A percentile compares a stretch with the other conserved stretches of the same genome.
phyloP scores from a whole-genome alignment of 2,888 invertebrate species.

The Pyrocoelia pectoralis region DNA sequence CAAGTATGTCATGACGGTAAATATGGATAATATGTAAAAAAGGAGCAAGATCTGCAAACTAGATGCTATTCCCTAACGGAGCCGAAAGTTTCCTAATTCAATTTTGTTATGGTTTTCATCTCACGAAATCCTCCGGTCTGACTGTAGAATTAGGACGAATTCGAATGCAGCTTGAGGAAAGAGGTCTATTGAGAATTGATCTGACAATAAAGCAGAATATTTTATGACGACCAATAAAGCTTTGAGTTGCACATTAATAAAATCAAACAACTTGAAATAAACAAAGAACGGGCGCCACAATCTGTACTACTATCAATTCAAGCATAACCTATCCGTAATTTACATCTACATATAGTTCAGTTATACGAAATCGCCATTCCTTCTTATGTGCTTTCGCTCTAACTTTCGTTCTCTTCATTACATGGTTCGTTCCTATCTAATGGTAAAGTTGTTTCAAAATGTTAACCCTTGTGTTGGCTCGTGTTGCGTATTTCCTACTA shows the following conservation, averaged over 20 bases:
- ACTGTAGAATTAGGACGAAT: slow-evolving; percentile 46
- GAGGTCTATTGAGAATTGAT: slow-evolving; percentile 40
- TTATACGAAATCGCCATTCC: neutral
- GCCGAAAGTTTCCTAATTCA: slow-evolving; percentile 50
- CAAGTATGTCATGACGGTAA: slow-evolving; percentile 25
- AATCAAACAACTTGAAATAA: slow-evolving; percentile 30
- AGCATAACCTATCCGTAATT: slow-evolving; percentile 25
- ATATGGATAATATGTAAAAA: slow-evolving; percentile 32
- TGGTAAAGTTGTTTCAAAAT: slow-evolving; percentile 49
- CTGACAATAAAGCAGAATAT: slow-evolving; percentile 43
- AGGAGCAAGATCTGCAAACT: slow-evolving; percentile 29
- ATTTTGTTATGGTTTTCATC: slow-evolving; percentile 50
- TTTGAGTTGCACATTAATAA: slow-evolving; percentile 28
- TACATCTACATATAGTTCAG: slow-evolving; percentile 14
- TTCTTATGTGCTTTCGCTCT: slow-evolving; percentile 41
- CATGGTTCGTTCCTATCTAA: slow-evolving; percentile 46
- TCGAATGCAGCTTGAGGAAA: slow-evolving; percentile 40
- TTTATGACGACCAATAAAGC: slow-evolving; percentile 36
- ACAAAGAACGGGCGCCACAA: slow-evolving; percentile 14
- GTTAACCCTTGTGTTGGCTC: slow-evolving; percentile 50
- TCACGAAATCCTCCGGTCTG: slow-evolving; percentile 46
- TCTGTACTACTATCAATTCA: slow-evolving; percentile 16
- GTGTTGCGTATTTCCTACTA: slow-evolving; percentile 52
- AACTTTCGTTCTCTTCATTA: slow-evolving; percentile 40
- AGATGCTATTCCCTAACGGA: slow-evolving; percentile 43